Evolutionary conservation across 2,113 vertebrate genomes (phyloP).

Genomic region (Pycnonotus jocosus): DNA sequence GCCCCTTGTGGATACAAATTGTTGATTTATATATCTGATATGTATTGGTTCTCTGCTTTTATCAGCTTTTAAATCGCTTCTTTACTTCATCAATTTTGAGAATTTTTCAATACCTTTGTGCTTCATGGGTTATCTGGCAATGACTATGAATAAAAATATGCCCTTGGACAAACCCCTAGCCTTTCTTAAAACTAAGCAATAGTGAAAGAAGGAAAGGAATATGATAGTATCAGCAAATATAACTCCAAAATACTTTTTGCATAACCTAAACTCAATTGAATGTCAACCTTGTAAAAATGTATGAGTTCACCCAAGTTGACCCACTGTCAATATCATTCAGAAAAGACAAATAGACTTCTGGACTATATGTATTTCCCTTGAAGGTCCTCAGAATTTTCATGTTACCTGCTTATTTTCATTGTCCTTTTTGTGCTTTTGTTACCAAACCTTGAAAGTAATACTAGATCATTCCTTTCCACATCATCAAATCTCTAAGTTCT

Average conservation of each 20-base stretch:
- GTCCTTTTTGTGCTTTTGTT: neutral
- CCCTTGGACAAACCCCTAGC: constrained; percentile 13
- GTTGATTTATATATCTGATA: neutral
- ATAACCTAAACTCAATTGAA: constrained; percentile 37
- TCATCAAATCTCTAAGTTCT: neutral
- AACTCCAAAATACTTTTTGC: constrained; percentile 25
- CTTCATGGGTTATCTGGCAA: neutral
- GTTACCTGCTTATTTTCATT: neutral
- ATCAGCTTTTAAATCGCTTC: neutral
- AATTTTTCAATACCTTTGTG: neutral
- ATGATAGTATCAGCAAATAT: constrained; percentile 39
- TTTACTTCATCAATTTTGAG: neutral
- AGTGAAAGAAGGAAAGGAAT: constrained; percentile 30
- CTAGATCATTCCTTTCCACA: neutral
- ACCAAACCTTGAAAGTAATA: neutral
- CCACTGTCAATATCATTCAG: constrained; percentile 40
- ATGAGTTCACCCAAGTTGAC: constrained; percentile 37
- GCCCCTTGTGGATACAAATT: neutral
- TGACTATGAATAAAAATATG: constrained; percentile 26
- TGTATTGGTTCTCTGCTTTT: neutral
- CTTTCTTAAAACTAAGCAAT: constrained; percentile 15
- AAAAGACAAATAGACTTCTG: constrained; percentile 25
- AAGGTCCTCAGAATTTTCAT: neutral
- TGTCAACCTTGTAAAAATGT: constrained; percentile 54
- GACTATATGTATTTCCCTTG: neutral